phyloP scores from a whole-genome alignment of 2,113 vertebrate genomes.

The Leuciscus idus region DNA sequence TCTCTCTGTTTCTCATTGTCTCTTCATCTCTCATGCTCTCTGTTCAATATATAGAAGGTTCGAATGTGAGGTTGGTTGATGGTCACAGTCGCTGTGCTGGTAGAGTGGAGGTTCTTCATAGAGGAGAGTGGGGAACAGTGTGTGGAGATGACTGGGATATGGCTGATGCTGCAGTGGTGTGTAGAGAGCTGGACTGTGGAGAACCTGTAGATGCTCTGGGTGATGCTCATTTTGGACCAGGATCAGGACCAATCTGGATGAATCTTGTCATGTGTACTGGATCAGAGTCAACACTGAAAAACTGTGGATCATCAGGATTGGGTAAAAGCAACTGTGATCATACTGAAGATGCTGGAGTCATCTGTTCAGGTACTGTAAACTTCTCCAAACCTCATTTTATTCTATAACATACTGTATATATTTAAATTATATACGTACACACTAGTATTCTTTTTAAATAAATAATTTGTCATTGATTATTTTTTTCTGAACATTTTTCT shows the following conservation, averaged over 20 bases:
- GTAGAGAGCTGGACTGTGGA: no score
- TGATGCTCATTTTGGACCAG: no score
- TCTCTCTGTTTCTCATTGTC: background rate
- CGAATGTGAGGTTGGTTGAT: background rate
- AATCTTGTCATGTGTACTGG: background rate
- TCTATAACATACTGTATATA: no score
- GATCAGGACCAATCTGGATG: constrained; percentile 34
- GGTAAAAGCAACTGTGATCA: background rate
- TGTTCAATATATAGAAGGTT: background rate
- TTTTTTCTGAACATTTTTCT: no score
- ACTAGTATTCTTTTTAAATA: no score
- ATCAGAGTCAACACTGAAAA: background rate
- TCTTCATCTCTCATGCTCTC: background rate
- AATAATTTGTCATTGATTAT: no score
- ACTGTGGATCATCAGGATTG: background rate
- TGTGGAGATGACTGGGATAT: constrained; percentile 8
- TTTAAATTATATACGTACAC: no score
- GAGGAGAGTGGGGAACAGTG: constrained; percentile 4
- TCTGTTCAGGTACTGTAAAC: background rate
- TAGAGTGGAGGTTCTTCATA: constrained; percentile 37
- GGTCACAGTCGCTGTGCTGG: background rate
- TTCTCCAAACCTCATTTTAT: no score
- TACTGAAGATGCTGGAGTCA: constrained; percentile 33
- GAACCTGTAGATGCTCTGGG: no score
- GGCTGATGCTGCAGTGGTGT: background rate